Base-by-base conservation (phyloP, 2,888 invertebrate species). In the Caenorhabditis zanzibari region DNA sequence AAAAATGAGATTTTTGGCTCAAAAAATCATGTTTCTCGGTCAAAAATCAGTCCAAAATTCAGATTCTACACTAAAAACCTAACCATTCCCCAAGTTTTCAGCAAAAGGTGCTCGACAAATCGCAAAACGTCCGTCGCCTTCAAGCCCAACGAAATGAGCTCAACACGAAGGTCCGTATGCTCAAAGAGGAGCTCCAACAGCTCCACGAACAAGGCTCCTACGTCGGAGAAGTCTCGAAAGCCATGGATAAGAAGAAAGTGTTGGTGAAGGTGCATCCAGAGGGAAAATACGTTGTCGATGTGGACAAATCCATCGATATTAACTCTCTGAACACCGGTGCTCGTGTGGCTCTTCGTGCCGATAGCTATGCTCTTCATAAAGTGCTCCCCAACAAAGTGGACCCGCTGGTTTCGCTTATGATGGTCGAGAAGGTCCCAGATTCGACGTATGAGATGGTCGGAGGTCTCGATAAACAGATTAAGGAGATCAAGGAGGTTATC, bases 401-500 rank as follows among this genome's bases (percentile, higher is more conserved):
- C 94, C 99, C 99, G 0, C 94, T 99, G 80, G 99, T 99, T 0
- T 98, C 98, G 0, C 95, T 99, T 83, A 99, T 99, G 99, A 99
- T 99, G 99, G 99, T 99, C 0, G 99, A 99, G 93, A 99, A 99
- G 93, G 99, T 99, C 2, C 99, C 99, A 0, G 99, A 99, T 93
- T 98, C 98, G 0, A 99, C 99, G 0, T 99, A 99, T 92, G 99
- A 99, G 94, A 99, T 99, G 98, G 98, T 99, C 26, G 99, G 99
- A 88, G 99, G 99, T 75, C 94, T 99, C 85, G 98, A 99, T 93
- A 99, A 98, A 92, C 99, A 99, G 94, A 99, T 99, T 75, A 98
- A 99, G 93, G 99, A 99, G 93, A 99, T 99, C 88, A 99, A 99
- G 93, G 99, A 99, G 94, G 99, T 99, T 0, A 99, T 99, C 92